phyloP scores from a whole-genome alignment of 2,888 invertebrate species.

The Choreutis nemorana region DNA sequence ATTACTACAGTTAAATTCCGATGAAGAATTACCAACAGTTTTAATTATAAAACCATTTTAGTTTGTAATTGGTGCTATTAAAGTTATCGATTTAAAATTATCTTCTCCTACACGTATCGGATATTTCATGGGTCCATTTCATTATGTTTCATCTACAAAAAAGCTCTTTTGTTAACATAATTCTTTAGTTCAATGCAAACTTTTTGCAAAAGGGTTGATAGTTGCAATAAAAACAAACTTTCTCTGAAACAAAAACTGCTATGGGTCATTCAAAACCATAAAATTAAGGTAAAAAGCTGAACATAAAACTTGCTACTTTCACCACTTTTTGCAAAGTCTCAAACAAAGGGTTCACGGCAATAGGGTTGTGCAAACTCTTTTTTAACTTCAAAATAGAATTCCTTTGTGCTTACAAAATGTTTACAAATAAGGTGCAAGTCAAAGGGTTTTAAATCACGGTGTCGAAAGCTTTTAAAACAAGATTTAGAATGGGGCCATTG shows the following conservation, averaged over 20 bases:
- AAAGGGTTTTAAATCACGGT: slow-evolving; percentile 64
- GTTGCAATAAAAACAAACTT: slow-evolving; percentile 37
- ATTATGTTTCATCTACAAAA: too few relatives aligned
- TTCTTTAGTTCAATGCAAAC: too few relatives aligned
- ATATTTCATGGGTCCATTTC: too few relatives aligned
- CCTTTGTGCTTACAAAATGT: slow-evolving; percentile 54
- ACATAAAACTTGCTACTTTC: slow-evolving; percentile 26
- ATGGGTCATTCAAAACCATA: slow-evolving; percentile 26
- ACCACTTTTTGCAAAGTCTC: slow-evolving; percentile 26
- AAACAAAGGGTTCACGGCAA: slow-evolving; percentile 51
- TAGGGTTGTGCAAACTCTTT: slow-evolving; percentile 54
- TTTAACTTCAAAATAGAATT: slow-evolving; percentile 41
- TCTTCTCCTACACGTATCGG: too few relatives aligned
- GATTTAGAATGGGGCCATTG: slow-evolving; percentile 57
- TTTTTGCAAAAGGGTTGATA: slow-evolving; percentile 50
- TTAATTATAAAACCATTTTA: too few relatives aligned
- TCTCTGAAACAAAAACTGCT: slow-evolving; percentile 38
- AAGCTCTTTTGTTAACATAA: too few relatives aligned
- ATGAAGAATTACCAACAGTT: too few relatives aligned
- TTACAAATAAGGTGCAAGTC: slow-evolving; percentile 61
- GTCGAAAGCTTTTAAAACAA: slow-evolving; percentile 64
- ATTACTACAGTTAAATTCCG: too few relatives aligned
- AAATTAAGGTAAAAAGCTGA: slow-evolving; percentile 31
- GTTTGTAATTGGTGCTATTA: too few relatives aligned
- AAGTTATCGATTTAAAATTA: too few relatives aligned